Conservation (phyloP, 1,140 invertebrate species). For the Mycetomoellerius zeteki region DNA sequence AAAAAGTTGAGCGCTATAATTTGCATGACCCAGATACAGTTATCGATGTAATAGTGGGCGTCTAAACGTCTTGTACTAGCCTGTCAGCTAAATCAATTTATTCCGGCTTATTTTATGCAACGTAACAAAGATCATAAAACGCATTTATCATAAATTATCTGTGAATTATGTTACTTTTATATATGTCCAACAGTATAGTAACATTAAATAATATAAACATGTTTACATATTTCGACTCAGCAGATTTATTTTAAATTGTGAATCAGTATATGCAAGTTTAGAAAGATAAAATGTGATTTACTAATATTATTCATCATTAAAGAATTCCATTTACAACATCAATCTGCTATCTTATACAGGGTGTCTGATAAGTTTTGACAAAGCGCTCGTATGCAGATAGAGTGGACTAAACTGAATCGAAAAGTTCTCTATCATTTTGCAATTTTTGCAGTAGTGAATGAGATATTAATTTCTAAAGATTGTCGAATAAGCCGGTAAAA, state of each 20-base stretch:
- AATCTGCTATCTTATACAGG: no score
- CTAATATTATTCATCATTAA: conserved; percentile 6
- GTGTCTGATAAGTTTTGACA: no score
- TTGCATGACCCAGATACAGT: conserved; percentile 38
- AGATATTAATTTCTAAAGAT: no score
- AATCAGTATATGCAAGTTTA: neutral
- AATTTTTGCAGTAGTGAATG: no score
- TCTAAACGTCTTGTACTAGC: conserved; percentile 10
- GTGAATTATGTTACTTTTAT: neutral
- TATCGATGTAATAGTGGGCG: conserved; percentile 39
- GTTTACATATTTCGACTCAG: neutral
- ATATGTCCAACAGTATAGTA: neutral
- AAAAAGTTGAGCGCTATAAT: conserved; percentile 15
- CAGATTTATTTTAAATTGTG: neutral
- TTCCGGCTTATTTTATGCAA: conserved; percentile 12
- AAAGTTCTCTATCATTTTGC: no score
- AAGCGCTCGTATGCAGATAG: no score
- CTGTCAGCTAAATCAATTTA: conserved; percentile 45
- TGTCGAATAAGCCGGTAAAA: no score
- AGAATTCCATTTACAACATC: neutral
- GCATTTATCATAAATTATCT: neutral
- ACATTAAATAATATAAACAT: conserved; percentile 4
- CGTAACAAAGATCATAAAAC: neutral
- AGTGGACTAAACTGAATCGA: no score
- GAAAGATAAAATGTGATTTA: neutral